Evolutionary conservation across 1,140 invertebrate species (phyloP).

Genomic region (Panagrolaimus sp.): DNA sequence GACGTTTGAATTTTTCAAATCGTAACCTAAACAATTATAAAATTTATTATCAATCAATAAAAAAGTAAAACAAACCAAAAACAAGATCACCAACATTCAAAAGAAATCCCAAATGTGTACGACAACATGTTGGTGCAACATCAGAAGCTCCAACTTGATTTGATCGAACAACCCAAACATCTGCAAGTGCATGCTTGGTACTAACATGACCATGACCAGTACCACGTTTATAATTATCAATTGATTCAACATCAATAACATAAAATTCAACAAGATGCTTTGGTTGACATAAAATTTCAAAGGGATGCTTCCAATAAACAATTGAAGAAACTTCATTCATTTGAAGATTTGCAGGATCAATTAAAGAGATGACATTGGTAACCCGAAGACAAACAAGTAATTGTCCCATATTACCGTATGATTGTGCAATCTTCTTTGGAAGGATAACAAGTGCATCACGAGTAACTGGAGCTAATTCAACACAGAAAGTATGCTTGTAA

Average conservation of each 20-base stretch:
- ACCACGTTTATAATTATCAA: constrained; percentile 66
- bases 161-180: constrained; percentile 84
- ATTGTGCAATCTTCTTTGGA: constrained; percentile 76
- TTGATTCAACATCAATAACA: constrained; percentile 83
- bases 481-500: constrained; percentile 78
- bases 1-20: constrained; percentile 52
- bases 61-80: constrained; percentile 47
- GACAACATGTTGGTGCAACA: constrained; percentile 72
- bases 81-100: constrained; percentile 86
- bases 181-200: constrained; percentile 79
- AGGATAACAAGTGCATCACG: constrained; percentile 91
- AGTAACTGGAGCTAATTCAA: constrained; percentile 92
- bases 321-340: constrained; percentile 65
- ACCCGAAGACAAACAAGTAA: constrained; percentile 83
- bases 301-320: constrained; percentile 79
- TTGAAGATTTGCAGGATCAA: constrained; percentile 85
- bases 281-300: constrained; percentile 77
- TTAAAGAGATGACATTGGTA: constrained; percentile 80
- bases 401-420: constrained; percentile 82
- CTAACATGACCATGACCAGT: constrained; percentile 77
- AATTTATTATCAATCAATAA: too few relatives aligned
- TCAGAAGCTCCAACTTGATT: constrained; percentile 79
- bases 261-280: constrained; percentile 86
- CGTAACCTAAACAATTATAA: constrained; percentile 31
- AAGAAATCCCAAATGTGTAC: constrained; percentile 88